Percentiles rank a stretch among this genome's conserved stretches.
Evolutionary conservation across 2,113 vertebrate species (phyloP).

Genomic region (Myanophis thanlyinensis): DNA sequence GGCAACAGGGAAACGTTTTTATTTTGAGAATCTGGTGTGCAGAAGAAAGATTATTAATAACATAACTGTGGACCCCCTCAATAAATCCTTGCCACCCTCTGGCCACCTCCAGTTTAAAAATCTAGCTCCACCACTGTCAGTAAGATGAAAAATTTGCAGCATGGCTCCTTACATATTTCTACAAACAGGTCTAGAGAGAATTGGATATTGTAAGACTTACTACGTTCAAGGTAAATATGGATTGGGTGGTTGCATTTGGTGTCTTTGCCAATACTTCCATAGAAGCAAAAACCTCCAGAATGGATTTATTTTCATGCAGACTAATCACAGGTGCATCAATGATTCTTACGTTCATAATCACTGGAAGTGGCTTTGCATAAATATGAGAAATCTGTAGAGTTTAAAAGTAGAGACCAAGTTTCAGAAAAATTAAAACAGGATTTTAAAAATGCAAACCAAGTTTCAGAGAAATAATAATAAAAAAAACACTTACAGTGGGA

Average conservation of each 20-base stretch:
- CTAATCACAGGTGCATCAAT: slow-evolving; percentile 55
- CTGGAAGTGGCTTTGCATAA: slow-evolving; percentile 61
- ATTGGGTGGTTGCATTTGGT: slow-evolving; percentile 48
- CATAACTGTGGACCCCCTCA: too few species aligned
- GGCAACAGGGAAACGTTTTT: too few species aligned
- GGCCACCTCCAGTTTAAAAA: too few species aligned
- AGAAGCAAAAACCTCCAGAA: slow-evolving; percentile 48
- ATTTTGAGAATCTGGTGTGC: too few species aligned
- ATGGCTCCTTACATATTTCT: not conserved
- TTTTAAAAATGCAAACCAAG: not conserved
- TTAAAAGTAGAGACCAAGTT: not conserved
- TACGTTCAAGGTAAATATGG: slow-evolving; percentile 65
- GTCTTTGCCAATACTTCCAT: slow-evolving; percentile 61
- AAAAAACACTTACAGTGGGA: slow-evolving; percentile 60
- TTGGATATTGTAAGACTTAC: slow-evolving; percentile 51
- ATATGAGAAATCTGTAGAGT: slow-evolving; percentile 58
- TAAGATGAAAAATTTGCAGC: not conserved
- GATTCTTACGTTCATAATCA: slow-evolving; percentile 63
- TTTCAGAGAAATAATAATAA: not conserved
- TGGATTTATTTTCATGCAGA: slow-evolving; percentile 59
- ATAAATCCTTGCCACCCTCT: too few species aligned
- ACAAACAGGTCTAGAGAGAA: not conserved
- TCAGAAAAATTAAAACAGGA: not conserved
- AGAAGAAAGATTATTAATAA: too few species aligned
- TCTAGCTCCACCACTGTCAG: too few species aligned